These are phyloP conservation scores for Platycheirus albimanus DNA, from an alignment of 2,888 invertebrate genomes.

Conservation along the genomic window DNA sequence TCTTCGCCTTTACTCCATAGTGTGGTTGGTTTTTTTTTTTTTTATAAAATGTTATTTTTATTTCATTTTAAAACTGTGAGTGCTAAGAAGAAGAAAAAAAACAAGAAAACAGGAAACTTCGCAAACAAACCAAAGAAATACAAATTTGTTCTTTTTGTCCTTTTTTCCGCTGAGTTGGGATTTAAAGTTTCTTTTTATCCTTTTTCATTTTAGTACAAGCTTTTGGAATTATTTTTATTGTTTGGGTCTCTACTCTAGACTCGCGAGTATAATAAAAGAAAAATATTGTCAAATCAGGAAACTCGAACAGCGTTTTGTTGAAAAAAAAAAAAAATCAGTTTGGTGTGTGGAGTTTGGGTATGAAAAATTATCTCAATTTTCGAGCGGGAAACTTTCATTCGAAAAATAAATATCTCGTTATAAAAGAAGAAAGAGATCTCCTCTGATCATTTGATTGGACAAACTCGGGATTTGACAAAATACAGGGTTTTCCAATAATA, in stretches of 20 bases:
- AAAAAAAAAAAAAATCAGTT: no score
- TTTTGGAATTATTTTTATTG: neutral
- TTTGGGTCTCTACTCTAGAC: neutral
- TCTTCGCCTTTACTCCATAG: constrained; percentile 44
- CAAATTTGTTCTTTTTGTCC: constrained; percentile 29
- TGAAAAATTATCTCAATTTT: no score
- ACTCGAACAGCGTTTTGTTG: no score
- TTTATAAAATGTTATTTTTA: constrained; percentile 54
- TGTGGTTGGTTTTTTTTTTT: constrained; percentile 42
- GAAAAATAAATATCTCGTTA: no score
- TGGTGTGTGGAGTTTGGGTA: no score
- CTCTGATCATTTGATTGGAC: no score
- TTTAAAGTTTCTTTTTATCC: constrained; percentile 21
- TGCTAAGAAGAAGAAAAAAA: neutral
- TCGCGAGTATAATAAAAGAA: constrained; percentile 11
- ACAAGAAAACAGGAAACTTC: constrained; percentile 8
- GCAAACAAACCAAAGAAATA: constrained; percentile 24
- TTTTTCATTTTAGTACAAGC: constrained; percentile 3
- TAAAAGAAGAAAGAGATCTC: no score
- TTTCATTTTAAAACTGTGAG: constrained; percentile 49
- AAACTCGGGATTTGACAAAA: no score
- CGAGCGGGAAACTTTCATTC: no score
- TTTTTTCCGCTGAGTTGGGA: constrained; percentile 8
- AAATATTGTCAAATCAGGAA: neutral
- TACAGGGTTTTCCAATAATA: no score